Evolutionary conservation across 2,797 vertebrate species (phyloP).

Genomic region (Pygocentrus nattereri): DNA sequence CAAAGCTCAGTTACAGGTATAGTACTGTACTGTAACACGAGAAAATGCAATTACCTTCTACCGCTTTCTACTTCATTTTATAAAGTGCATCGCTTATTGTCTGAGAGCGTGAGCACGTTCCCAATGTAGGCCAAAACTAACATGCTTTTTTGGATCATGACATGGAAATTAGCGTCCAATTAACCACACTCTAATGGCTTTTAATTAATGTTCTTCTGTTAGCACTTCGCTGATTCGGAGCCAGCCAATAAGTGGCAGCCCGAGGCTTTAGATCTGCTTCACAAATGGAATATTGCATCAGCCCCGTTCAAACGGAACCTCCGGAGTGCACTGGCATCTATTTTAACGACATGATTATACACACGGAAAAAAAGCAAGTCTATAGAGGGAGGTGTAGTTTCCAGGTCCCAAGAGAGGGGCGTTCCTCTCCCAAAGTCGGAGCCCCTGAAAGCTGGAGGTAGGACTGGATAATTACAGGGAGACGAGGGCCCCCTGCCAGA

Average conservation of each 20-base stretch:
- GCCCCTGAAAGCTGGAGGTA: constrained; percentile 63
- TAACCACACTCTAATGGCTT: constrained; percentile 42
- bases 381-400: constrained; percentile 42
- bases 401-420: constrained; percentile 37
- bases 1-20: too few relatives aligned
- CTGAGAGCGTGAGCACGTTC: constrained; percentile 1
- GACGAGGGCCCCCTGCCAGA: constrained; percentile 70
- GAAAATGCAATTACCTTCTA: too few relatives aligned
- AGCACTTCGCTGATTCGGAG: constrained; percentile 8
- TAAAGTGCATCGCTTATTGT: constrained; percentile 10
- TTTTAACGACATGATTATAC: constrained; percentile 56
- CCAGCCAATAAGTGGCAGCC: constrained; percentile 29
- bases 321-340: constrained; percentile 41
- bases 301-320: constrained; percentile 35
- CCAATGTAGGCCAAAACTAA: not conserved
- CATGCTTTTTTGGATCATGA: constrained; percentile 28
- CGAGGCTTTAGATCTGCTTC: constrained; percentile 22
- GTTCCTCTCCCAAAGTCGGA: constrained; percentile 58
- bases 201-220: constrained; percentile 45
- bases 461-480: constrained; percentile 78
- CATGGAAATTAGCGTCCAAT: constrained; percentile 50
- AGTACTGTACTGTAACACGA: too few relatives aligned
- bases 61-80: not conserved
- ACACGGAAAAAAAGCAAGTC: not conserved
- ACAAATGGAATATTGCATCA: constrained; percentile 42